Percentiles rank a stretch among this genome's conserved stretches.
Conservation (phyloP, 2,888 invertebrate genomes). For the Polyploca ridens region DNA sequence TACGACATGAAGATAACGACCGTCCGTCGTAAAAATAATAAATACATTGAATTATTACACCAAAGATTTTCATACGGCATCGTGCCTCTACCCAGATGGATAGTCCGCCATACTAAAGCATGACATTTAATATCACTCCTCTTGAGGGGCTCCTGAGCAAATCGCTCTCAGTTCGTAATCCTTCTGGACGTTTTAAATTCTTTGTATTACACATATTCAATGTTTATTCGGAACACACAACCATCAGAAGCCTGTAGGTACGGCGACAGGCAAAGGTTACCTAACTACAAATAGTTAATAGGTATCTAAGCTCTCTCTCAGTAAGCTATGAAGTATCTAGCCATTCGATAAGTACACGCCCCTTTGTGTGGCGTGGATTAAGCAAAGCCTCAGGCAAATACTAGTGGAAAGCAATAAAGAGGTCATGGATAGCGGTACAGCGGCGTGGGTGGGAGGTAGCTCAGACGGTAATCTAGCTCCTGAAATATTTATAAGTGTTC, state of each 20-base stretch:
- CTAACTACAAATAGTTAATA: neutral
- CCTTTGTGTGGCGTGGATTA: neutral
- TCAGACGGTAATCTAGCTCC: constrained; percentile 2
- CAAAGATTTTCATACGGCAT: too few relatives aligned
- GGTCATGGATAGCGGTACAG: neutral
- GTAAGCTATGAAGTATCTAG: neutral
- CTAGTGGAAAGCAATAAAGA: neutral
- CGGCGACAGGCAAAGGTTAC: neutral
- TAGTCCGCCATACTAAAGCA: too few relatives aligned
- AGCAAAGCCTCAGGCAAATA: constrained; percentile 1
- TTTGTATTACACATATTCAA: too few relatives aligned
- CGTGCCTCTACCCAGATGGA: too few relatives aligned
- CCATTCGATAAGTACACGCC: neutral
- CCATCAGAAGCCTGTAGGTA: too few relatives aligned
- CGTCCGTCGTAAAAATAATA: neutral
- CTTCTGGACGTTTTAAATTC: too few relatives aligned
- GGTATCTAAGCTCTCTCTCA: neutral
- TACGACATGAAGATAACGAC: neutral
- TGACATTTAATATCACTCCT: too few relatives aligned
- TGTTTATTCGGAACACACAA: too few relatives aligned
- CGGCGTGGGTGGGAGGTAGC: neutral
- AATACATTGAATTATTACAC: too few relatives aligned
- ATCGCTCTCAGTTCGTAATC: too few relatives aligned
- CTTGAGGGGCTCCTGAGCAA: too few relatives aligned
- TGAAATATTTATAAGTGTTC: constrained; percentile 3